Conservation (phyloP, 2,797 vertebrate genomes). For the Linurgus olivaceus region DNA sequence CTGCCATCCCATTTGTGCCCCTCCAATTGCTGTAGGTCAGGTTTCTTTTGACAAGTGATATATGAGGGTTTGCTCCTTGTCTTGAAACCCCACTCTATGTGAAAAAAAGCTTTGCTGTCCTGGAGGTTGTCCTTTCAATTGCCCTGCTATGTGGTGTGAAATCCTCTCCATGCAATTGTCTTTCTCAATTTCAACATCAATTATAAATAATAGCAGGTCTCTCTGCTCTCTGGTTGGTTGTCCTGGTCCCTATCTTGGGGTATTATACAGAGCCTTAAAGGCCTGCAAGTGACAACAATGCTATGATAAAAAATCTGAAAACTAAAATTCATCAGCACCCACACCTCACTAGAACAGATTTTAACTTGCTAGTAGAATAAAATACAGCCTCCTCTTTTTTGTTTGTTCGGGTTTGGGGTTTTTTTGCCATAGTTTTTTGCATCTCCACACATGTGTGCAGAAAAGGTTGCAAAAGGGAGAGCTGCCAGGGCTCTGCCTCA, state of each 20-base stretch:
- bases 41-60: background rate
- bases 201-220: background rate
- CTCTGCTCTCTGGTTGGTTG: background rate
- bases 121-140: background rate
- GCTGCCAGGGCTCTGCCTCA: background rate
- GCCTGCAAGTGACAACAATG: background rate
- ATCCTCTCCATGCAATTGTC: background rate
- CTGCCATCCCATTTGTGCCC: background rate
- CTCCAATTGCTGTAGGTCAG: background rate
- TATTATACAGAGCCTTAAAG: background rate
- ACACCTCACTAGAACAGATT: background rate
- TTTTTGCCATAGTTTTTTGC: background rate
- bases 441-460: rapidly evolving
- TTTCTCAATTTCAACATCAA: background rate
- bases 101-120: background rate
- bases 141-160: background rate
- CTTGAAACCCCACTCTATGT: background rate
- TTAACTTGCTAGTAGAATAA: background rate
- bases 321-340: background rate
- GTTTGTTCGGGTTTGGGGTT: background rate
- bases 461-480: background rate
- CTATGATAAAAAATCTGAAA: background rate
- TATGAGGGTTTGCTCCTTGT: background rate
- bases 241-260: background rate
- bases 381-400: background rate